phyloP scores from a whole-genome alignment of 92 coral and sea anemone species.

The Porites cylindrica region DNA sequence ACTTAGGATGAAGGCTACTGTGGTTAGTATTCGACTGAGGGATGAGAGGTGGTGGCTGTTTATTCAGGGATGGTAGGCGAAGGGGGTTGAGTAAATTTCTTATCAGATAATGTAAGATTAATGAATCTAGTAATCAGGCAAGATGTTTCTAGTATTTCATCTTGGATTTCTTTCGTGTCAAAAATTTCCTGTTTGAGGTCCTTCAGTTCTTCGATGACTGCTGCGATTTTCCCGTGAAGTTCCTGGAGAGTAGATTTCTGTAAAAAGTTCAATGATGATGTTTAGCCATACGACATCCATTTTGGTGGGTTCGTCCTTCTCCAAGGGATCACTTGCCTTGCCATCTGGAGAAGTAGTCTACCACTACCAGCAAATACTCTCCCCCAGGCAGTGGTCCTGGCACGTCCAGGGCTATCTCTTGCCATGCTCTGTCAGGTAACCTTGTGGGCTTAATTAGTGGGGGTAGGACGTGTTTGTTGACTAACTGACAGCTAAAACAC shows the following conservation, averaged over 20 bases:
- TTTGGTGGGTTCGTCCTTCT: conserved; percentile 30
- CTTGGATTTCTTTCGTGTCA: conserved; percentile 44
- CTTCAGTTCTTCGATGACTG: conserved; percentile 44
- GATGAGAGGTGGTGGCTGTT: not conserved
- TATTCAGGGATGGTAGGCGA: not conserved
- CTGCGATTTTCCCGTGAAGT: conserved; percentile 46
- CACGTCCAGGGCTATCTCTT: conserved; percentile 50
- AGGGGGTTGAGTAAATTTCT: conserved; percentile 3
- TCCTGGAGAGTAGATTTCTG: conserved; percentile 31
- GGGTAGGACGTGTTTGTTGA: conserved; percentile 23
- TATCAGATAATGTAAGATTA: not conserved
- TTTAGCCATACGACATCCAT: conserved; percentile 37
- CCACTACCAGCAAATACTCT: conserved; percentile 51
- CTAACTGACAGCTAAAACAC: conserved; percentile 54
- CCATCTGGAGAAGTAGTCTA: conserved; percentile 61
- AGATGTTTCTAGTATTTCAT: conserved; percentile 42
- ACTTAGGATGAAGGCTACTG: conserved; percentile 37
- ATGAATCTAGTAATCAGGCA: conserved; percentile 46
- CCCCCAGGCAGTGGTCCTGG: conserved; percentile 61
- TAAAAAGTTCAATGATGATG: conserved; percentile 39
- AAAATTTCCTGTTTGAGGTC: conserved; percentile 44
- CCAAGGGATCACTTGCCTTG: conserved; percentile 30
- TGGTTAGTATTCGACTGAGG: not conserved
- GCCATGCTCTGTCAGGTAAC: conserved; percentile 61
- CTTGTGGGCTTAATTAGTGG: conserved; percentile 55